A percentile compares a stretch with the other conserved stretches of the same genome.
Evolutionary conservation across 2,888 invertebrate genomes (phyloP).

Genomic region (Unio pictorum): DNA sequence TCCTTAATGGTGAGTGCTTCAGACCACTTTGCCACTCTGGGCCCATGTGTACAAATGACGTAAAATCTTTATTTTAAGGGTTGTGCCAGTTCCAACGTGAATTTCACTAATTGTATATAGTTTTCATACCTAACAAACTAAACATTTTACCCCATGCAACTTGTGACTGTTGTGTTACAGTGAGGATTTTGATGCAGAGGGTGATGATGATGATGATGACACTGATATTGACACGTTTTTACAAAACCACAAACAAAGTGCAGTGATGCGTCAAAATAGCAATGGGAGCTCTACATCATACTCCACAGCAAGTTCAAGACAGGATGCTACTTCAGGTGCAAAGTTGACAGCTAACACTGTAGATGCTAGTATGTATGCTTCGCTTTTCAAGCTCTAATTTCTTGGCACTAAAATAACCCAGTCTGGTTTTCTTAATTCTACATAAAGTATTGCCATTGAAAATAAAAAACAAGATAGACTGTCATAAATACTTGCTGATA

Average conservation of each 20-base stretch:
- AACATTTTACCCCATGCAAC: neutral
- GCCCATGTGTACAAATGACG: neutral
- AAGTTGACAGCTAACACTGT: slow-evolving; percentile 24
- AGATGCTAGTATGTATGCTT: slow-evolving; percentile 34
- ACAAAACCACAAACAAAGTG: slow-evolving; percentile 38
- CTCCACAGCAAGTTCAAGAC: slow-evolving; percentile 22
- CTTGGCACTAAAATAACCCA: no score
- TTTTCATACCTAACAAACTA: no score
- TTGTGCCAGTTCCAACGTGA: neutral
- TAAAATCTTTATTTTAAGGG: neutral
- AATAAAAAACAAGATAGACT: no score
- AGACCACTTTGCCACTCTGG: no score
- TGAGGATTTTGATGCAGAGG: slow-evolving; percentile 10
- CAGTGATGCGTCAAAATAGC: slow-evolving; percentile 25
- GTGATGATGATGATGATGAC: slow-evolving; percentile 86
- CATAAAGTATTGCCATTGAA: no score
- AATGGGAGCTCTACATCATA: slow-evolving; percentile 23
- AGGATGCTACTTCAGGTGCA: slow-evolving; percentile 32
- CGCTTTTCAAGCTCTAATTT: neutral
- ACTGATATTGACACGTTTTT: slow-evolving; percentile 71
- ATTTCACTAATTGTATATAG: neutral
- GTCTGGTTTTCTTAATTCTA: no score
- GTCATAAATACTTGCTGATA: no score
- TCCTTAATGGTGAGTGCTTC: no score
- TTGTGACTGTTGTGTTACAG: slow-evolving; percentile 14